Evolutionary conservation across 1,140 invertebrate genomes (phyloP), one percentile per base, ranked within the genome.

Genomic region (Drosophila persimilis): DNA sequence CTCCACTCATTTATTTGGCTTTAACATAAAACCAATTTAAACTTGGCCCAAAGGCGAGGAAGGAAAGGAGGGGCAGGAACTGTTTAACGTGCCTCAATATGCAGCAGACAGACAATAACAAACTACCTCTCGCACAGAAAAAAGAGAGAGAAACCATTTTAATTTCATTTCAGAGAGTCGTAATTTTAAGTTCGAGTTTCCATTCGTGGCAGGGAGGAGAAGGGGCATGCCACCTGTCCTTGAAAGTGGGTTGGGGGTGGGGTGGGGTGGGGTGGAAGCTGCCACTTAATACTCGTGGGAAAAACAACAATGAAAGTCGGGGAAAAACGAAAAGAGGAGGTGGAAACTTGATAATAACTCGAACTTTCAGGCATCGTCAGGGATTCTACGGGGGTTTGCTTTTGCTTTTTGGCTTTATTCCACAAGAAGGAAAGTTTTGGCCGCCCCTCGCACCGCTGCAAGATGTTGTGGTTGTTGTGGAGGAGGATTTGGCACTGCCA

Each of bases 21-120:
- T 86, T 83, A 86, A 86, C 81, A 88, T 86, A 86, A 86, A 86
- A 86, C 81, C 83, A 86, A 86, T 86, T 86, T 88, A 86, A 86
- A 86, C 83, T 86, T 86, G 48, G 70, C 70, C 56, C 59, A 77
- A 39, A 39, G 11, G 35, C 35, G 64, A 46, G 60, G 60, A 22
- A 43, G 45, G 35, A 46, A 51, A 44, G 50, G 52, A 13, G 45
- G 48, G 39, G n/a, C 26, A 20, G 47, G 44, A 45, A 62, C 77
- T 78, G 81, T 55, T 78, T 72, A 81, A 81, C 70, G 75, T 72
- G 60, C 61, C 55, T 64, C 74, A 67, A 86, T 81, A 86, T 81
- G 78, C 73, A 80, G 67, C 73, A 80, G 67, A 63, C 77, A 76
- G 65, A 80, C 81, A 77, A 74, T 74, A 74, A 73, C 73, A 80